These are phyloP conservation scores for Keiferia lycopersicella DNA, from an alignment of 2,888 invertebrate genomes.

Conservation along the genomic window DNA sequence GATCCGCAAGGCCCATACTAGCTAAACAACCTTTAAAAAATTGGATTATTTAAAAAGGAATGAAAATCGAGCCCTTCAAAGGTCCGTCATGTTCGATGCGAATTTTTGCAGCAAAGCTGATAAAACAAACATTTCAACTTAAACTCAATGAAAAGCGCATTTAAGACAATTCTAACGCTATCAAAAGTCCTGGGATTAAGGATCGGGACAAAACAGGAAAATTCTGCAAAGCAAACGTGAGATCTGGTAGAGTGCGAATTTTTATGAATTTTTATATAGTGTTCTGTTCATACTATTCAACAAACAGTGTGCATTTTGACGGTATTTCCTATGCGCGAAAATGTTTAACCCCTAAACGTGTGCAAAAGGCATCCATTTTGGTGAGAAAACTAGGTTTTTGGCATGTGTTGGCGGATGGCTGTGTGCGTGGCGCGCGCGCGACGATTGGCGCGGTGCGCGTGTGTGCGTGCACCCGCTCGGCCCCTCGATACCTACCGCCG, in stretches of 20 bases:
- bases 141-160: conserved; percentile 42
- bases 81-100: conserved; percentile 35
- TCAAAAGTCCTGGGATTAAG: conserved; percentile 37
- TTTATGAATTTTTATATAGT: conserved; percentile 61
- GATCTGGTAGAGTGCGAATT: conserved; percentile 44
- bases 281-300: conserved; percentile 34
- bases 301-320: conserved; percentile 32
- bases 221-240: conserved; percentile 45
- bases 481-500: conserved; percentile 63
- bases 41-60: conserved; percentile 34
- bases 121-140: conserved; percentile 38
- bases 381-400: conserved; percentile 61
- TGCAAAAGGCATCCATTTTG: conserved; percentile 65
- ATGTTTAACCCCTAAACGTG: conserved; percentile 58
- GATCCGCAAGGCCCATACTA: conserved; percentile 33
- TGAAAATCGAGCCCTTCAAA: conserved; percentile 35
- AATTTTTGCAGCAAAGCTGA: conserved; percentile 18
- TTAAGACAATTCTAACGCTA: conserved; percentile 38
- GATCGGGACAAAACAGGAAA: conserved; percentile 41
- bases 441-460: conserved; percentile 61
- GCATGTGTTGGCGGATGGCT: conserved; percentile 42
- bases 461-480: conserved; percentile 63
- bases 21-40: conserved; percentile 50
- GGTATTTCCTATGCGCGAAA: conserved; percentile 60
- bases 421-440: conserved; percentile 62